A percentile compares a stretch with the other conserved stretches of the same genome.
phyloP scores from a whole-genome alignment of 2,797 vertebrate species.

The Toxotes lorentzi region DNA sequence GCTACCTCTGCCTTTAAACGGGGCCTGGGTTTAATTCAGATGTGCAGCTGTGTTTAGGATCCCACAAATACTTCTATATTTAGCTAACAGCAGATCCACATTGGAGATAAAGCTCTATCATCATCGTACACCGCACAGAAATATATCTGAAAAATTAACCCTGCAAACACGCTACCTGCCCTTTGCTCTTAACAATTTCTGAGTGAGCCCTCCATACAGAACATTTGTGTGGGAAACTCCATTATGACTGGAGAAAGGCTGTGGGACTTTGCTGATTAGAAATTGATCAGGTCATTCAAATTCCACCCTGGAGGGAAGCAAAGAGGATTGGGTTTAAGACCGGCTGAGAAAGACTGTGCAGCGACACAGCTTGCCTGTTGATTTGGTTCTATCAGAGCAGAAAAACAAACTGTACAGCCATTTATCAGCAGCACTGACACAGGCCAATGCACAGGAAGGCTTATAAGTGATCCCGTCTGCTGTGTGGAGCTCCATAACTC shows the following conservation, averaged over 20 bases:
- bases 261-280: slow-evolving; percentile 72
- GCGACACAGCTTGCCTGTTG: slow-evolving; percentile 45
- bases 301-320: slow-evolving; percentile 58
- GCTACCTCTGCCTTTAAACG: slow-evolving; percentile 64
- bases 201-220: slow-evolving; percentile 31
- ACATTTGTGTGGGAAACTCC: slow-evolving; percentile 62
- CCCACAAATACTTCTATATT: slow-evolving; percentile 58
- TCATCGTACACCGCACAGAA: slow-evolving; percentile 22
- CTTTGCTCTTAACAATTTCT: slow-evolving; percentile 51
- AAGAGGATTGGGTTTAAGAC: slow-evolving; percentile 65
- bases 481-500: slow-evolving; percentile 43
- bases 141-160: slow-evolving; percentile 36
- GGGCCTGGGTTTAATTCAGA: slow-evolving; percentile 38
- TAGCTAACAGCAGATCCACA: slow-evolving; percentile 49
- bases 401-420: slow-evolving; percentile 58
- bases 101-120: slow-evolving; percentile 43
- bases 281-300: slow-evolving; percentile 79
- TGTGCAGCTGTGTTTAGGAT: slow-evolving; percentile 45
- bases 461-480: slow-evolving; percentile 47
- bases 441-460: slow-evolving; percentile 44
- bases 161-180: slow-evolving; percentile 32
- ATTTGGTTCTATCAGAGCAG: slow-evolving; percentile 56
- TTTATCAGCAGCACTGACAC: slow-evolving; percentile 65
- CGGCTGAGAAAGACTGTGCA: slow-evolving; percentile 37
- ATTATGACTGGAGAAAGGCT: slow-evolving; percentile 56